A percentile compares a stretch with the other conserved stretches of the same genome.
Conservation (phyloP, 2,888 invertebrate genomes). For the Hyposoter dolosus region DNA sequence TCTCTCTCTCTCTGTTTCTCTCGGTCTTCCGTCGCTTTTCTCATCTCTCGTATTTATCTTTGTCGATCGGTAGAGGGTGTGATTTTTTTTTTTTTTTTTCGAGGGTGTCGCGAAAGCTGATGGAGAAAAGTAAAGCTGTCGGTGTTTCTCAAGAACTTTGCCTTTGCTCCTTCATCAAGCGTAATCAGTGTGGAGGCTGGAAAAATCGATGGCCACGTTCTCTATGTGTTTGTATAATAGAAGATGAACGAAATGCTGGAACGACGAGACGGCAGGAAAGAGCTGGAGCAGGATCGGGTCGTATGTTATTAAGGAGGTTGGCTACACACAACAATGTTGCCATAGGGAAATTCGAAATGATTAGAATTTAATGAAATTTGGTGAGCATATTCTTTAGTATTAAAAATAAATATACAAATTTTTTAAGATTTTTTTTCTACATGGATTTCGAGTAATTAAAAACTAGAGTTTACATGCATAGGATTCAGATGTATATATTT, state of each 20-base stretch:
- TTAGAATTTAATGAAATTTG: too few relatives aligned
- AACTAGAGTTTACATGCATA: too few relatives aligned
- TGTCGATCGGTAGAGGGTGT: constrained; percentile 72
- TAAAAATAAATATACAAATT: too few relatives aligned
- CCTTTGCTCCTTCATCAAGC: constrained; percentile 63
- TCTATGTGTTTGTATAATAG: constrained; percentile 17
- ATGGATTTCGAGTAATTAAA: too few relatives aligned
- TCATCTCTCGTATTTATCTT: constrained; percentile 78
- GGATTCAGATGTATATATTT: too few relatives aligned
- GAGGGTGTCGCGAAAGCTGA: constrained; percentile 60
- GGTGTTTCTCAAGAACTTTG: constrained; percentile 64
- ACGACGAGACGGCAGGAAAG: constrained; percentile 53
- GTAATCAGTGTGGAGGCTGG: constrained; percentile 59
- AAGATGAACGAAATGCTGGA: neutral
- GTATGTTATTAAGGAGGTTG: constrained; percentile 71
- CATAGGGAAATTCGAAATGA: too few relatives aligned
- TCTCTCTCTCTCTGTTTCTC: constrained; percentile 14
- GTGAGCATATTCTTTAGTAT: too few relatives aligned
- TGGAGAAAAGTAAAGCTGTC: constrained; percentile 6
- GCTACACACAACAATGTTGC: too few relatives aligned
- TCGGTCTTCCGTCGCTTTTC: constrained; percentile 15
- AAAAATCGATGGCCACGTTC: constrained; percentile 12
- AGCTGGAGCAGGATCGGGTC: constrained; percentile 73
- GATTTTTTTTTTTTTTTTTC: constrained; percentile 47
- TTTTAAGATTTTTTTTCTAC: too few relatives aligned